These are phyloP conservation scores for Myrmophylax atrothorax DNA, from an alignment of 2,113 vertebrate genomes.

Conservation along the genomic window DNA sequence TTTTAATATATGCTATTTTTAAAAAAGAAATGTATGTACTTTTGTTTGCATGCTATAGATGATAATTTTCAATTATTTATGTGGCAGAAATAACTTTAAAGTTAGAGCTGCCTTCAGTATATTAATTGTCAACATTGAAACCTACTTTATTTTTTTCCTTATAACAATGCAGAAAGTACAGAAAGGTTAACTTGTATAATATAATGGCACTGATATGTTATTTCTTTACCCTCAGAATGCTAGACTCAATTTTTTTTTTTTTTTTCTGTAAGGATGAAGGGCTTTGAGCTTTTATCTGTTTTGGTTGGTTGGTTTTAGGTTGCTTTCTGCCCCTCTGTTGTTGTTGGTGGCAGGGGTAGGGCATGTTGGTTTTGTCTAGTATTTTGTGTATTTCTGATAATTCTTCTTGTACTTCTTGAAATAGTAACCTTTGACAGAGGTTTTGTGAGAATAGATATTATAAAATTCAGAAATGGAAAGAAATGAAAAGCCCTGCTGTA, in stretches of 20 bases:
- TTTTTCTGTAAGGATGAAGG: neutral
- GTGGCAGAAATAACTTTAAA: neutral
- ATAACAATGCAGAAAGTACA: neutral
- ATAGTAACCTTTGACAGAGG: neutral
- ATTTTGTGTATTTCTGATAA: neutral
- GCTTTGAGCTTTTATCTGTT: neutral
- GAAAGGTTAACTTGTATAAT: neutral
- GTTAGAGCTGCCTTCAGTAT: neutral
- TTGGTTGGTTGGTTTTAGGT: neutral
- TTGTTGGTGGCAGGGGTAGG: neutral
- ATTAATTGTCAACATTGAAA: neutral
- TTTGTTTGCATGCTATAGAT: neutral
- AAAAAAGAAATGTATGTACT: neutral
- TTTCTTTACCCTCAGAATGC: neutral
- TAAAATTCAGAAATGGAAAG: neutral
- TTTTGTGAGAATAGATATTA: neutral
- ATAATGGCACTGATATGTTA: neutral
- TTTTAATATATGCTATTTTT: neutral
- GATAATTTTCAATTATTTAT: neutral
- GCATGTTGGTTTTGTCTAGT: neutral
- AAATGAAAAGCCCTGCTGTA: neutral
- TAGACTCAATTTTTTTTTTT: neutral
- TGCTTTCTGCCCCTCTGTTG: fast-evolving
- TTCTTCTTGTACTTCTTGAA: neutral
- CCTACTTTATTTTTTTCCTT: neutral